These are phyloP conservation scores for Poecilia velifera DNA, from an alignment of 2,797 vertebrate species.

Conservation along the genomic window DNA sequence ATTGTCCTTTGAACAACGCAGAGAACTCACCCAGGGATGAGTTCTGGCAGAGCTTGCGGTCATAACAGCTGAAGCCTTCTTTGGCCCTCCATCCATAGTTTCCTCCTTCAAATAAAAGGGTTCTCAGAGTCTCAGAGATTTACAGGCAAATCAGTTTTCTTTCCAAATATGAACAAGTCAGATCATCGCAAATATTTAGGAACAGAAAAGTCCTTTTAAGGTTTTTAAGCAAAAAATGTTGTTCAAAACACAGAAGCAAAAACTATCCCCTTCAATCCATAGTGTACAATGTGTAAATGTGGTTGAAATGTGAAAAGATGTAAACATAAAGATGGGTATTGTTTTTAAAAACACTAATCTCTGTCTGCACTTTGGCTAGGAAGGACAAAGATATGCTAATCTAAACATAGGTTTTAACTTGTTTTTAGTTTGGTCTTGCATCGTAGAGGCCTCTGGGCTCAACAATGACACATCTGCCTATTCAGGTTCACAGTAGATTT, in stretches of 20 bases:
- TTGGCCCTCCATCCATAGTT: conserved; percentile 89
- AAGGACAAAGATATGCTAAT: not conserved
- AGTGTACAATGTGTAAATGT: not conserved
- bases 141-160: not conserved
- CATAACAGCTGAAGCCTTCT: conserved; percentile 88
- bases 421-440: not conserved
- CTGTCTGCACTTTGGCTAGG: not conserved
- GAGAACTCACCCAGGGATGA: conserved; percentile 81
- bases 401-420: not conserved
- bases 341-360: not conserved
- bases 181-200: not conserved
- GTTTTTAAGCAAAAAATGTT: not conserved
- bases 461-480: not conserved
- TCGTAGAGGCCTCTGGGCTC: not conserved
- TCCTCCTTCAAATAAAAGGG: conserved; percentile 69
- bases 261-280: not conserved
- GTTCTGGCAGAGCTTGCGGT: conserved; percentile 85
- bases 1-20: not conserved
- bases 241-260: not conserved
- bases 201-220: not conserved
- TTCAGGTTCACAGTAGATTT: not conserved
- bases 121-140: conserved; percentile 8
- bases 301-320: not conserved
- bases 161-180: not conserved
- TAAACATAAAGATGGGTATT: not conserved